Conservation (phyloP, 1,140 invertebrate genomes). For the Monochamus saltuarius region DNA sequence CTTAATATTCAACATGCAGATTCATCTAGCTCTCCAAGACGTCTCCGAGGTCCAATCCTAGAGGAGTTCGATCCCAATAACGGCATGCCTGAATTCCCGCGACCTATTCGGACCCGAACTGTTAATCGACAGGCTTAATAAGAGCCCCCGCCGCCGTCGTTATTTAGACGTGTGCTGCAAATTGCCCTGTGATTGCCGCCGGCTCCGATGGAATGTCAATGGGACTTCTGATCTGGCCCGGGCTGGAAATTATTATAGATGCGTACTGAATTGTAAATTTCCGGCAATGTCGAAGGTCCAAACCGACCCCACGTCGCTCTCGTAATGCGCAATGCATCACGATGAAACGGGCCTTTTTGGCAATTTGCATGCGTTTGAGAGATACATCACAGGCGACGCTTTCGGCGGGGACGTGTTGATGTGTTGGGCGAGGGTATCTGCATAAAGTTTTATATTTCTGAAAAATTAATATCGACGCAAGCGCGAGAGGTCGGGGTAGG, state of each 20-base stretch:
- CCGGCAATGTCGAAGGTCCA: background rate
- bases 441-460: too few species aligned
- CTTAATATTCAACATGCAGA: too few species aligned
- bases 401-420: background rate
- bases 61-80: too few species aligned
- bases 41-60: too few species aligned
- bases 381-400: constrained; percentile 4
- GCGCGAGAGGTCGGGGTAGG: too few species aligned
- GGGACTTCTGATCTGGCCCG: constrained; percentile 12
- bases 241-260: constrained; percentile 20
- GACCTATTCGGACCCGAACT: too few species aligned
- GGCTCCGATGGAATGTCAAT: constrained; percentile 23
- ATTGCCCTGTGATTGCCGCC: constrained; percentile 23
- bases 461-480: too few species aligned
- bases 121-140: constrained; percentile 23
- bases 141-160: constrained; percentile 16
- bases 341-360: constrained; percentile 4
- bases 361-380: constrained; percentile 5
- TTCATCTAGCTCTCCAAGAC: too few species aligned
- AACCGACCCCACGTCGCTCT: background rate
- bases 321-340: constrained; percentile 5
- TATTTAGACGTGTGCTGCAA: constrained; percentile 24
- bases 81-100: too few species aligned
- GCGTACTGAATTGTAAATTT: constrained; percentile 10
- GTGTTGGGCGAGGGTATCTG: too few species aligned